These are phyloP conservation scores for Pinctada fucata DNA, from an alignment of 2,888 invertebrate species.

Conservation along the genomic window DNA sequence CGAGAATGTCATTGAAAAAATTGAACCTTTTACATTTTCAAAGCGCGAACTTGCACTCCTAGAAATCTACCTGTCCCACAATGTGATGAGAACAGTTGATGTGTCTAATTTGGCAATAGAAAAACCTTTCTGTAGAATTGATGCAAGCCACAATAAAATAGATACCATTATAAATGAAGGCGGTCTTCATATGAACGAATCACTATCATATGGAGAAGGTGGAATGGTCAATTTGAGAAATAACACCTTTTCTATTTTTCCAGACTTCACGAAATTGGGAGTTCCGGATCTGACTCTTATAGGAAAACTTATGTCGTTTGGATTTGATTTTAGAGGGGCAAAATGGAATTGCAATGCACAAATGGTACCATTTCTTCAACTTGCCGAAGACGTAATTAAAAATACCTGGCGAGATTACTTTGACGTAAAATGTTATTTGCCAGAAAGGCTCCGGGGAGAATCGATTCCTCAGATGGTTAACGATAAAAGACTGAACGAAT, in stretches of 20 bases:
- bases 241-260: constrained; percentile 33
- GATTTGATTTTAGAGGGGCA: constrained; percentile 37
- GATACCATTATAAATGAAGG: constrained; percentile 26
- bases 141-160: constrained; percentile 37
- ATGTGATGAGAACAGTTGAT: constrained; percentile 22
- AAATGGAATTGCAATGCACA: constrained; percentile 40
- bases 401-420: constrained; percentile 38
- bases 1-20: neutral
- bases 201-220: constrained; percentile 28
- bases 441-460: constrained; percentile 12
- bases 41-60: neutral
- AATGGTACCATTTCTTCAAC: constrained; percentile 36
- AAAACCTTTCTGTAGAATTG: constrained; percentile 34
- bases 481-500: neutral
- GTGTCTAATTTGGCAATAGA: constrained; percentile 30
- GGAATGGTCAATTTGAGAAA: constrained; percentile 29
- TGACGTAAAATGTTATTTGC: constrained; percentile 35
- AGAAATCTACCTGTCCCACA: neutral
- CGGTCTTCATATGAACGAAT: no score
- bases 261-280: constrained; percentile 35
- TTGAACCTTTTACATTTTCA: constrained; percentile 5
- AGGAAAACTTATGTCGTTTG: constrained; percentile 34
- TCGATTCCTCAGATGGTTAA: neutral
- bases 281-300: constrained; percentile 24
- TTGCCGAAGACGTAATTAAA: constrained; percentile 25